A percentile compares a stretch with the other conserved stretches of the same genome.
These are phyloP conservation scores for Pampusana beccarii DNA, from an alignment of 2,113 vertebrate genomes.

Conservation along the genomic window DNA sequence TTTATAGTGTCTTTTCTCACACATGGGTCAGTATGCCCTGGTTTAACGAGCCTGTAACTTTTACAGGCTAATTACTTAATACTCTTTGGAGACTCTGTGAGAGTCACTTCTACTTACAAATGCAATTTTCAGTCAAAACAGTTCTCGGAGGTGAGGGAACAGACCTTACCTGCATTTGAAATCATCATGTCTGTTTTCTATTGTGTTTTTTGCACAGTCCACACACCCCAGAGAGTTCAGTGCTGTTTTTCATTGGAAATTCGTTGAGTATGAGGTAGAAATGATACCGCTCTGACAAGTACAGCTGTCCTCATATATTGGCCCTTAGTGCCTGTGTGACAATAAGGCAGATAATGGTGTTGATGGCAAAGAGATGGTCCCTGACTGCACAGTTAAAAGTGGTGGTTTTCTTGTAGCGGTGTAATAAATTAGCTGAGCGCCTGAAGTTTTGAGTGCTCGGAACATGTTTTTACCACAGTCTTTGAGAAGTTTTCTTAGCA, in stretches of 20 bases:
- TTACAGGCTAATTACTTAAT: not conserved
- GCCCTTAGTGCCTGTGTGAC: not conserved
- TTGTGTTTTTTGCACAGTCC: not conserved
- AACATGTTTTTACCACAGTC: rapidly evolving
- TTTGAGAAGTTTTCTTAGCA: not conserved
- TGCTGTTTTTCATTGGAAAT: rapidly evolving
- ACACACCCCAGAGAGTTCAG: not conserved
- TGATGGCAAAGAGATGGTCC: too few species aligned
- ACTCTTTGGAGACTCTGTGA: not conserved
- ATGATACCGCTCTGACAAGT: not conserved
- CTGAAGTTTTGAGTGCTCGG: rapidly evolving
- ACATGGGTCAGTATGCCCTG: not conserved
- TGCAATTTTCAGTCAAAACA: not conserved
- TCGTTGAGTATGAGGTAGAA: not conserved
- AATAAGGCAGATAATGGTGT: rapidly evolving
- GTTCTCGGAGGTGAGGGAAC: not conserved
- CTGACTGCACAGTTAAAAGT: rapidly evolving
- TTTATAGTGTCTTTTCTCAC: slow-evolving; percentile 37
- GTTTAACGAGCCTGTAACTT: not conserved
- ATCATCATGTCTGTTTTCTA: not conserved
- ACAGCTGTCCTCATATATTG: not conserved
- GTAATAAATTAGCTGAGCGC: not conserved
- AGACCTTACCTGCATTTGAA: not conserved
- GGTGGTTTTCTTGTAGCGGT: not conserved
- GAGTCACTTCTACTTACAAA: not conserved